Percentiles rank a stretch among this genome's conserved stretches.
Evolutionary conservation across 2,797 vertebrate species (phyloP).

Genomic region (Neosilurus mollespiculum): DNA sequence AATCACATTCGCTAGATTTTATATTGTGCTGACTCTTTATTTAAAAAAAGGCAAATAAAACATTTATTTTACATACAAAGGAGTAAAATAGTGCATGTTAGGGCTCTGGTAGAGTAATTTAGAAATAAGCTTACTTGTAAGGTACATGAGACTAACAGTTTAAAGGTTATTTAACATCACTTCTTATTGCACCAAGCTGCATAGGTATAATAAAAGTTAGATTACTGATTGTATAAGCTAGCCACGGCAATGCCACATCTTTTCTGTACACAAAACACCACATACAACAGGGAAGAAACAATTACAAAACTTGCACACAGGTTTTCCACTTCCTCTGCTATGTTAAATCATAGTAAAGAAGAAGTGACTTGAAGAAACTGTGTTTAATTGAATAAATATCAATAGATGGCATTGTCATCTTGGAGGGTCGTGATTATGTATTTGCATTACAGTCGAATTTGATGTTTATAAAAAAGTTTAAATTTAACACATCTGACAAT

Average conservation of each 20-base stretch:
- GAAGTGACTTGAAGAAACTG: not conserved
- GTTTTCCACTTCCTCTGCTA: not conserved
- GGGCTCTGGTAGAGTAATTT: not conserved
- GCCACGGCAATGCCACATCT: not conserved
- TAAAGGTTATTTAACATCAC: not conserved
- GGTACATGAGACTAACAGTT: not conserved
- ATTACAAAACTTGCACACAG: not conserved
- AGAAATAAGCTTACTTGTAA: not conserved
- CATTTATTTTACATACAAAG: not conserved
- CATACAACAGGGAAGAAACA: not conserved
- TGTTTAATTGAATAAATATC: not conserved
- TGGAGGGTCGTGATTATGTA: not conserved
- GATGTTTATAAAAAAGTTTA: not conserved
- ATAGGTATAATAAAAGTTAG: not conserved
- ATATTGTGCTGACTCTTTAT: not conserved
- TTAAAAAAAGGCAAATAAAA: slow-evolving; percentile 7
- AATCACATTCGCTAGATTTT: not conserved
- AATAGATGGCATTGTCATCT: not conserved
- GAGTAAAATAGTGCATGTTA: not conserved
- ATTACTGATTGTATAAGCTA: not conserved
- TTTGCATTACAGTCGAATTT: not conserved
- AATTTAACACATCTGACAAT: not conserved
- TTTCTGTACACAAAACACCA: not conserved
- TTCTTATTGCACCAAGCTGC: not conserved
- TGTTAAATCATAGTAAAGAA: not conserved